A percentile compares a stretch with the other conserved stretches of the same genome.
These are phyloP conservation scores for Brachyptera putata DNA, from an alignment of 2,888 invertebrate genomes.

Conservation along the genomic window DNA sequence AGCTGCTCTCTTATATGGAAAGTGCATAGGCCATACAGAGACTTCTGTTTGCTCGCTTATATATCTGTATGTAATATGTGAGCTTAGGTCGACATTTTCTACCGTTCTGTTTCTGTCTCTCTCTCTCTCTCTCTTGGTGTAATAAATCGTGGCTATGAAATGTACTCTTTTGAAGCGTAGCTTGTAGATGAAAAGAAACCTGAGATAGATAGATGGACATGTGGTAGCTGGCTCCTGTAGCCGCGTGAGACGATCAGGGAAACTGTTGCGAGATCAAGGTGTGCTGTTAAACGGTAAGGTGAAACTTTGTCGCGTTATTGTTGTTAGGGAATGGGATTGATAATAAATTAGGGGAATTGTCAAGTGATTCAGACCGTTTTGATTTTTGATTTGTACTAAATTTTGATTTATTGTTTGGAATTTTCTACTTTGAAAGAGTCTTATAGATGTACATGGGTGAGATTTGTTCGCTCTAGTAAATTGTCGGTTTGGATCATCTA, in stretches of 20 bases:
- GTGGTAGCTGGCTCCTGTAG: neutral
- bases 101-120: conserved; percentile 32
- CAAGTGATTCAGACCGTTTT: too few species aligned
- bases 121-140: neutral
- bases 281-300: conserved; percentile 10
- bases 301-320: conserved; percentile 14
- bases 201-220: conserved; percentile 30
- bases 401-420: too few species aligned
- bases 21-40: conserved; percentile 42
- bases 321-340: neutral
- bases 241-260: neutral
- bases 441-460: too few species aligned
- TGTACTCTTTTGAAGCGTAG: conserved; percentile 25
- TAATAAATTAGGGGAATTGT: neutral
- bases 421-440: too few species aligned
- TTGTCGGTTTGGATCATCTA: too few species aligned
- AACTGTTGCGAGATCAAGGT: neutral
- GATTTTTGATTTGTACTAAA: too few species aligned
- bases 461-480: too few species aligned
- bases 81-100: conserved; percentile 49
- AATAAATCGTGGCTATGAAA: conserved; percentile 13
- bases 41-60: conserved; percentile 41
- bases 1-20: conserved; percentile 37
- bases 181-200: conserved; percentile 29
- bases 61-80: too few species aligned